Base-by-base conservation (phyloP, 2,888 invertebrate species). In the Tetragonisca angustula region DNA sequence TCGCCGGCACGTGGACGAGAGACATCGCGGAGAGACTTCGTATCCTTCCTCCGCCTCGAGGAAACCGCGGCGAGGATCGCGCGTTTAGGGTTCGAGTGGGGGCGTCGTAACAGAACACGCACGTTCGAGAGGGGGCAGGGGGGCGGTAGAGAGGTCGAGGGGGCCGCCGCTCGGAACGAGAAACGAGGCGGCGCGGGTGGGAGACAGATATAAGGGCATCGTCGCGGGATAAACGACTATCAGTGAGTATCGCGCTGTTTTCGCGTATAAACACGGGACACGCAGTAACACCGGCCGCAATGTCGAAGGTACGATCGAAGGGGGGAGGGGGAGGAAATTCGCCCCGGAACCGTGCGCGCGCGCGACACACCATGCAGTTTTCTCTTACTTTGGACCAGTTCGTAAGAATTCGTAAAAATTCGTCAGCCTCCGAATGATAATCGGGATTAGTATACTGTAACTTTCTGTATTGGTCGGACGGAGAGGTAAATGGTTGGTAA, bases 141-240 rank as follows among this genome's bases (percentile, higher is more conserved):
- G 71, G 79, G 65, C 72, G 83, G 75, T 70, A 69, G 36, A 36
- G 36, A 9, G 43, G 43, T 36, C 36, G 43, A 9, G 84, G 50
- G 73, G 83, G 87, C 89, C 86, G 83, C 84, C 87, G 88, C 86
- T 89, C 87, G 90, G 89, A 88, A 89, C 91, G 91, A 89, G 88
- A 65, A 36, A 89, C 82, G 52, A 89, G 81, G 77, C 72, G 43
- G 24, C 52, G 24, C 83, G 87, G 91, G 94, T 94, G 94, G 94
- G 94, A 94, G 94, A 92, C 91, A 92, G 89, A 94, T 94, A 94
- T 94, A 94, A 94, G 92, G 90, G 92, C 92, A 93, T 92, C 91
- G 92, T 83, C 89, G 88, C 90, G 92, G 93, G 92, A 93, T 94
- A 93, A 43, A 94, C 92, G 92, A 52, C 93, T 92, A 94, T 94